Conservation (phyloP, 92 coral and sea anemone species). For the Blastomussa wellsi region DNA sequence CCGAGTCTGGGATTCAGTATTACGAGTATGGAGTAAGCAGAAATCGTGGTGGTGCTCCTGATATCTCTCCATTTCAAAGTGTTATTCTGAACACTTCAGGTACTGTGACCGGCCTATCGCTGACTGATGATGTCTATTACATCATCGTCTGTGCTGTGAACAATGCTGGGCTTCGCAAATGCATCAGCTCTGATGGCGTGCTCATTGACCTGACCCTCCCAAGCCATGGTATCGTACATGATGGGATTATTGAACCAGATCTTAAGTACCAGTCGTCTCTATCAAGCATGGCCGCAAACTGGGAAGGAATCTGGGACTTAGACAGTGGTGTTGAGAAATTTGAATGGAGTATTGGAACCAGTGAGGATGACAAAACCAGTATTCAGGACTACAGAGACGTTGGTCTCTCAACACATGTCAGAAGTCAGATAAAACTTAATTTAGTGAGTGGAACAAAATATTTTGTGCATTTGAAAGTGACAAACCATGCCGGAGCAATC, state of each 20-base stretch:
- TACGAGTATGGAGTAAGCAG: conserved; percentile 84
- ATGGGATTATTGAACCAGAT: conserved; percentile 90
- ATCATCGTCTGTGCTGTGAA: conserved; percentile 82
- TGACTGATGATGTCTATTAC: conserved; percentile 76
- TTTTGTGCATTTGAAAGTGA: conserved; percentile 64
- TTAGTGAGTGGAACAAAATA: conserved; percentile 74
- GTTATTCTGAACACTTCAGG: conserved; percentile 62
- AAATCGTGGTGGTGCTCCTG: conserved; percentile 74
- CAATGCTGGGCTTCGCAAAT: conserved; percentile 77
- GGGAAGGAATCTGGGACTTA: conserved; percentile 97
- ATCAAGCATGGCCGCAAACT: conserved; percentile 82
- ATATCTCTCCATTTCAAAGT: conserved; percentile 58
- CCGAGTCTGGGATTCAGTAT: conserved; percentile 72
- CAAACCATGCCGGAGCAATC: conserved; percentile 75
- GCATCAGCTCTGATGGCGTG: conserved; percentile 84
- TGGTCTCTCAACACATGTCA: conserved; percentile 85
- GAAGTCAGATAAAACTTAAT: conserved; percentile 48
- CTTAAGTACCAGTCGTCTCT: conserved; percentile 76
- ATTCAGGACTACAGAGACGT: conserved; percentile 67
- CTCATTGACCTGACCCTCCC: conserved; percentile 80
- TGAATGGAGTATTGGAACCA: conserved; percentile 86
- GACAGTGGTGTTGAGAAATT: conserved; percentile 81
- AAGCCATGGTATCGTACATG: conserved; percentile 85
- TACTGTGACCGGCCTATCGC: conserved; percentile 50
- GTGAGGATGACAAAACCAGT: conserved; percentile 39